Conservation (phyloP, 2,113 vertebrate species). For the Piaya cayana region DNA sequence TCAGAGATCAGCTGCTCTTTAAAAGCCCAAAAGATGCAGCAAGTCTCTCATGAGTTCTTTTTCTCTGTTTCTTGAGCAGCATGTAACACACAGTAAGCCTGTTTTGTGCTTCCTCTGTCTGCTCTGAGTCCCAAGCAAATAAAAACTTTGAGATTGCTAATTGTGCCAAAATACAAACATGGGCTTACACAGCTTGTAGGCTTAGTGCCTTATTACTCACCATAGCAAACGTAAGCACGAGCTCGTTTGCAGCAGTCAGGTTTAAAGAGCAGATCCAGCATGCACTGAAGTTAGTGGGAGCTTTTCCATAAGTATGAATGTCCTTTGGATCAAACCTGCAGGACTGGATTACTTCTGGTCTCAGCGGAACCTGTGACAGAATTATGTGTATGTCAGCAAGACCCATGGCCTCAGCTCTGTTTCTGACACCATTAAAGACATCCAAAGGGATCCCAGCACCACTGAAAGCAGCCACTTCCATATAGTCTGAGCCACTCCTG, state of each 20-base stretch:
- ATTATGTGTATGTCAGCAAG: neutral
- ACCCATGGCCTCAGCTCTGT: neutral
- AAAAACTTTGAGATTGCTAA: neutral
- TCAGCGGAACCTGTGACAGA: neutral
- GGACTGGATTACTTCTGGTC: neutral
- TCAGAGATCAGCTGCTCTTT: slow-evolving; percentile 52
- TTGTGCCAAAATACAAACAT: slow-evolving; percentile 25
- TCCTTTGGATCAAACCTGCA: neutral
- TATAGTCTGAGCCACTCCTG: neutral
- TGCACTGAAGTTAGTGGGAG: neutral
- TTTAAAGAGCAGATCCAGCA: neutral
- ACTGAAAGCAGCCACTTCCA: neutral
- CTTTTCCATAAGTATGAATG: neutral
- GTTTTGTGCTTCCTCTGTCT: neutral
- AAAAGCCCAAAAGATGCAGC: slow-evolving; percentile 13
- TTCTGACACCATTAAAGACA: neutral
- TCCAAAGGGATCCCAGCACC: neutral
- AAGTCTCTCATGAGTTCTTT: neutral
- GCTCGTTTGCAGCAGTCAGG: slow-evolving; percentile 9
- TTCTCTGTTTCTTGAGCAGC: neutral
- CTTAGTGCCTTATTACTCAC: slow-evolving; percentile 45
- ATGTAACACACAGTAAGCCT: neutral
- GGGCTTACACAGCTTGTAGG: neutral
- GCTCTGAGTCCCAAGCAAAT: slow-evolving; percentile 25
- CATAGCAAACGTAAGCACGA: neutral